Conservation (phyloP, 2,113 vertebrate species). For the Malurus cyaneus region DNA sequence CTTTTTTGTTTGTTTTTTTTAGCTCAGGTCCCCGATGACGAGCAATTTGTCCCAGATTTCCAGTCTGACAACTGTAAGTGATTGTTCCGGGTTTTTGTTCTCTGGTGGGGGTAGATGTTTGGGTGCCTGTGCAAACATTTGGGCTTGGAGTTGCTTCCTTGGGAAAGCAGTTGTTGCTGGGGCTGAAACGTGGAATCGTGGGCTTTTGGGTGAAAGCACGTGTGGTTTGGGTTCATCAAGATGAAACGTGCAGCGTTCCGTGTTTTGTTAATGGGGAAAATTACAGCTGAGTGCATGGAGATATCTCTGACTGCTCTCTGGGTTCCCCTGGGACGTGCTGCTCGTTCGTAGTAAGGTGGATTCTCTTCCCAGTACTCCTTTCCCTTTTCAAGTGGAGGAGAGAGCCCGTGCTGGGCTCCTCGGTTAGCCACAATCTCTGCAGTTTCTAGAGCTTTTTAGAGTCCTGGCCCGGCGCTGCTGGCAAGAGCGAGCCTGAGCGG, state of each 20-base stretch:
- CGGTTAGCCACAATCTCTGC: conserved; percentile 33
- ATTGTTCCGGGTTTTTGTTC: background rate
- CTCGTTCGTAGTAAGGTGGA: background rate
- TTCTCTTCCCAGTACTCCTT: background rate
- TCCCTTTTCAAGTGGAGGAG: background rate
- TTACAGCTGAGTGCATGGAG: background rate
- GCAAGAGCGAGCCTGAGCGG: conserved; percentile 70
- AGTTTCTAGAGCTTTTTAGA: conserved; percentile 61
- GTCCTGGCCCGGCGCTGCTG: conserved; percentile 55
- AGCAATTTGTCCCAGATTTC: conserved; percentile 98
- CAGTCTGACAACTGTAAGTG: conserved; percentile 97
- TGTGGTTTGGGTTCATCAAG: background rate
- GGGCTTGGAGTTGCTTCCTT: background rate
- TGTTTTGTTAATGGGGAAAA: background rate
- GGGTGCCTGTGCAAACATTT: background rate
- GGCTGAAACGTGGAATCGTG: rapidly evolving
- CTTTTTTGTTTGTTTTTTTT: conserved; percentile 25
- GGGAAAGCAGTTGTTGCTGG: background rate
- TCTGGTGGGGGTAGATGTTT: background rate
- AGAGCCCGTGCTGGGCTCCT: background rate
- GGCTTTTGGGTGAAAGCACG: background rate
- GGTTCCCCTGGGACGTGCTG: background rate
- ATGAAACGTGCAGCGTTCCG: background rate
- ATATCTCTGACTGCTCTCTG: background rate
- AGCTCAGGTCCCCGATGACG: conserved; percentile 97